A percentile compares a stretch with the other conserved stretches of the same genome.
These are phyloP conservation scores for Myxocyprinus asiaticus DNA, from an alignment of 2,113 vertebrate genomes.

Conservation along the genomic window DNA sequence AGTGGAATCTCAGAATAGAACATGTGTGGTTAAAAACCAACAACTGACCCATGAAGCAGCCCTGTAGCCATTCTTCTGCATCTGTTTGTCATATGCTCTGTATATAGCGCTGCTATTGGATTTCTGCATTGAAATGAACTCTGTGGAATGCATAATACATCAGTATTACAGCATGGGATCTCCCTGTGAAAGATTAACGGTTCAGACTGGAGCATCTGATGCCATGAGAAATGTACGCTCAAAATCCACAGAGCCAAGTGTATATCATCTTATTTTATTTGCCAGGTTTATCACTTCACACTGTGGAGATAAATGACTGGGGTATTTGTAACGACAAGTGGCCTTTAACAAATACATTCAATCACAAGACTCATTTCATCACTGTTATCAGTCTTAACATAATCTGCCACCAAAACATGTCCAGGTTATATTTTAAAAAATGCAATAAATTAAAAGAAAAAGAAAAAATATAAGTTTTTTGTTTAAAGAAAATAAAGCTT, in stretches of 20 bases:
- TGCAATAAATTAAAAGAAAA: no score
- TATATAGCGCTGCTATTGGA: conserved; percentile 11
- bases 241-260: conserved; percentile 50
- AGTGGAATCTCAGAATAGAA: no score
- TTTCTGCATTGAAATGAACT: conserved; percentile 24
- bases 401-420: no score
- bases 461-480: no score
- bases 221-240: conserved; percentile 63
- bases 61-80: conserved; percentile 3
- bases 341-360: no score
- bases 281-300: background rate
- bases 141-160: conserved; percentile 60
- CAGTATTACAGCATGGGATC: conserved; percentile 61
- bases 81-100: conserved; percentile 1
- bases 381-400: no score
- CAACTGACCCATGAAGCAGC: no score
- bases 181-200: conserved; percentile 63
- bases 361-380: no score
- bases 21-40: no score
- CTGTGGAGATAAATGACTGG: conserved; percentile 49
- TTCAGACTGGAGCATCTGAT: conserved; percentile 51
- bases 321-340: conserved; percentile 30
- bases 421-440: no score
- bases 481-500: no score
- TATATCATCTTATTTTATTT: conserved; percentile 52